These are phyloP conservation scores for Axea sp. DNA, from an alignment of 2,888 invertebrate genomes.

Conservation along the genomic window DNA sequence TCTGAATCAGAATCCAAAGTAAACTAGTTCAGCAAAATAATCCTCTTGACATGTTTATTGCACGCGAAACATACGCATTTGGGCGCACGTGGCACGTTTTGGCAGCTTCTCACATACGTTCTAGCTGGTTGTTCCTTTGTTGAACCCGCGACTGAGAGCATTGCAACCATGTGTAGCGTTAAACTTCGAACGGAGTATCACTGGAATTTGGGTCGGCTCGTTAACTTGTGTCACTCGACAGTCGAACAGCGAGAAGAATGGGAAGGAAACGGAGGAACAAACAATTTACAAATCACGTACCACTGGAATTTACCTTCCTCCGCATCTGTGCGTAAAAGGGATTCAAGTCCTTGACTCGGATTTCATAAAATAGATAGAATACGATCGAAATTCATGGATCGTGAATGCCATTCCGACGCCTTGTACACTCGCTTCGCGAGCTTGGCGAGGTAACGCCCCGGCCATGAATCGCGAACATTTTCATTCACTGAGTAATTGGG, in stretches of 20 bases:
- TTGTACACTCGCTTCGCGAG: conserved; percentile 1
- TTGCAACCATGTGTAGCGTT: conserved; percentile 24
- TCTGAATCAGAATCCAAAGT: conserved; percentile 24
- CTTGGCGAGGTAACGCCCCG: not conserved
- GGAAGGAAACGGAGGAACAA: not conserved
- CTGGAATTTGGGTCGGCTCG: conserved; percentile 49
- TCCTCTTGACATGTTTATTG: conserved; percentile 52
- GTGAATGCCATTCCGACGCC: conserved; percentile 10
- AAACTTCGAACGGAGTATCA: conserved; percentile 20
- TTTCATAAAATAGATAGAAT: conserved; percentile 10
- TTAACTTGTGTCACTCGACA: conserved; percentile 28
- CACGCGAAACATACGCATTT: conserved; percentile 42
- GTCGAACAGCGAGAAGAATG: not conserved
- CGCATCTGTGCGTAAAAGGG: not conserved
- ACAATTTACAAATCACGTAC: conserved; percentile 26
- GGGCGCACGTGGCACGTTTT: conserved; percentile 47
- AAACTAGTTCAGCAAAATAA: conserved; percentile 35
- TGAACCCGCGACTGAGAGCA: conserved; percentile 15
- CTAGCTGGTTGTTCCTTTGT: conserved; percentile 39
- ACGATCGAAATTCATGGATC: conserved; percentile 7
- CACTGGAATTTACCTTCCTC: conserved; percentile 4
- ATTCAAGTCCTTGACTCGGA: conserved; percentile 2
- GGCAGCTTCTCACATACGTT: conserved; percentile 39
- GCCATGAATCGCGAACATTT: not conserved
- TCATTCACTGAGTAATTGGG: conserved; percentile 9